These are phyloP conservation scores for Belonocnema kinseyi DNA, from an alignment of 1,140 invertebrate genomes.

Conservation along the genomic window DNA sequence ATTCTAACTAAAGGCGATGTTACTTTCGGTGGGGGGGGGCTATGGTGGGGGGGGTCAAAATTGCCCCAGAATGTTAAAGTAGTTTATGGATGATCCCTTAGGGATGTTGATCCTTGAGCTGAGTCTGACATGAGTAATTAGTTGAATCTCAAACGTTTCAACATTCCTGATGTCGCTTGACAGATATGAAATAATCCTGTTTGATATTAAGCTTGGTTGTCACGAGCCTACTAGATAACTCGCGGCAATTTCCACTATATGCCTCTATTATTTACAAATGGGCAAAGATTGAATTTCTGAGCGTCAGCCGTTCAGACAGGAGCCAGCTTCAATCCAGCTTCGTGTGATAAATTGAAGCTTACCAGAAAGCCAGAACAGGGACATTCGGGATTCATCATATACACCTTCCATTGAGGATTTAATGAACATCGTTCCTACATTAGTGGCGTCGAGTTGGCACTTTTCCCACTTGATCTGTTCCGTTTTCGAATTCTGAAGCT, in stretches of 20 bases:
- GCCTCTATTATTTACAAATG: background rate
- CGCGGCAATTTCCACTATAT: background rate
- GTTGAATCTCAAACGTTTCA: background rate
- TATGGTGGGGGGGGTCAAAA: too few relatives aligned
- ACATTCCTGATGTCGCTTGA: background rate
- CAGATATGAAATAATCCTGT: constrained; percentile 25
- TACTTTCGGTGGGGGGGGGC: too few relatives aligned
- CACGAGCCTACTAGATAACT: background rate
- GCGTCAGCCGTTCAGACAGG: constrained; percentile 7
- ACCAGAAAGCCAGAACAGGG: constrained; percentile 15
- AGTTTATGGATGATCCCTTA: too few relatives aligned
- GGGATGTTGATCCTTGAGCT: too few relatives aligned
- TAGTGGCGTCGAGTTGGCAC: constrained; percentile 5
- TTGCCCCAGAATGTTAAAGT: too few relatives aligned
- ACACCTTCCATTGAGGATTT: background rate
- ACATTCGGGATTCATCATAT: background rate
- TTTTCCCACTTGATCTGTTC: background rate
- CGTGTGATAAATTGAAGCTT: constrained; percentile 22
- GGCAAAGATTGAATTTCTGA: constrained; percentile 13
- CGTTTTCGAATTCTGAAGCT: background rate
- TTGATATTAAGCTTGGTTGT: background rate
- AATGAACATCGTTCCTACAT: constrained; percentile 21
- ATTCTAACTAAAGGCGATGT: too few relatives aligned
- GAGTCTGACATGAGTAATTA: background rate
- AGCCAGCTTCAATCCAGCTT: constrained; percentile 17